These are phyloP conservation scores for Eremophila alpestris DNA, from an alignment of 2,797 vertebrate genomes.

Conservation along the genomic window DNA sequence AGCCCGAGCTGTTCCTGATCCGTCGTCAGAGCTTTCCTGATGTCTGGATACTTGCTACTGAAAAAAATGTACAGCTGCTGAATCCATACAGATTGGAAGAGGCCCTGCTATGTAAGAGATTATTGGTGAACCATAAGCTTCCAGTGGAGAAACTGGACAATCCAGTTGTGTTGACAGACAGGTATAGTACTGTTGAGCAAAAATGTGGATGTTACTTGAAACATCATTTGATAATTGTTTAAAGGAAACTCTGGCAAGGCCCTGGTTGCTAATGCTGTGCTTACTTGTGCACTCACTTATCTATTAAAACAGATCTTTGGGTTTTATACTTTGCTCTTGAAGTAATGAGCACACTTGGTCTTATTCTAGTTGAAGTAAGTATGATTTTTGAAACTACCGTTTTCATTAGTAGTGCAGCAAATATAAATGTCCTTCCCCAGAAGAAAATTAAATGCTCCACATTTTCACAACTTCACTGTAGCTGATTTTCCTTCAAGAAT, in stretches of 20 bases:
- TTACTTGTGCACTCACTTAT: neutral
- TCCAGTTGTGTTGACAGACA: constrained; percentile 88
- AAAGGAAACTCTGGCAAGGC: neutral
- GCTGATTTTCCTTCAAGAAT: neutral
- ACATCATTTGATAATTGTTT: neutral
- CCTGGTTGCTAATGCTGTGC: neutral
- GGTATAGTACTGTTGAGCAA: constrained; percentile 75
- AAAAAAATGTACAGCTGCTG: constrained; percentile 85
- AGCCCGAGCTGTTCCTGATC: constrained; percentile 80
- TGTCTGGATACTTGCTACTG: constrained; percentile 87
- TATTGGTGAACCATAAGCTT: constrained; percentile 90
- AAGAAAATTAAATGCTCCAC: neutral
- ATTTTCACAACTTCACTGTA: neutral
- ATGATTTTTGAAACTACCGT: neutral
- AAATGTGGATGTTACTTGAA: neutral
- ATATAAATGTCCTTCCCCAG: neutral
- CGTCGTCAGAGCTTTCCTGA: constrained; percentile 86
- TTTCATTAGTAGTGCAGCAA: neutral
- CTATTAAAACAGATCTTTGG: neutral
- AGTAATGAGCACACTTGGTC: neutral
- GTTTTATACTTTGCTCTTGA: neutral
- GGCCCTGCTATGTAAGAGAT: constrained; percentile 88
- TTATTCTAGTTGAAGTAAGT: neutral
- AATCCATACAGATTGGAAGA: constrained; percentile 95
- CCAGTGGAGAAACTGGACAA: constrained; percentile 84